Conservation (phyloP, 2,888 invertebrate species). For the Nomada goodeniana region DNA sequence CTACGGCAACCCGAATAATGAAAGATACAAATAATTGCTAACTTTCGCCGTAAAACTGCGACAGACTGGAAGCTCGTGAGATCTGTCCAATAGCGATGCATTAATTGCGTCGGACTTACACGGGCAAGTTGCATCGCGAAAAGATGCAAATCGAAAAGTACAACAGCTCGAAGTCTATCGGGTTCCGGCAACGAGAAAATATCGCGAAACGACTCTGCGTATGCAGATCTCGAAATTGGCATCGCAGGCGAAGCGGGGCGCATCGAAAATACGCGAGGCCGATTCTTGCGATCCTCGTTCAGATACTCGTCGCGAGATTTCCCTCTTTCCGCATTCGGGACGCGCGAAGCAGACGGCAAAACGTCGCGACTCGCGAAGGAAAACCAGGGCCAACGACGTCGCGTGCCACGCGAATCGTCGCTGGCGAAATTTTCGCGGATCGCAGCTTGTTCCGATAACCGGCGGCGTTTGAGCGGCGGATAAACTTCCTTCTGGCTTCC, state of each 20-base stretch:
- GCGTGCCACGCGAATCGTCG: not conserved
- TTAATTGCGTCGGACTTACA: not conserved
- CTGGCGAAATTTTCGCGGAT: not conserved
- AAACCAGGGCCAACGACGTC: slow-evolving; percentile 1
- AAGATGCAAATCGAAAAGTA: not conserved
- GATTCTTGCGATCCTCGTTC: not conserved
- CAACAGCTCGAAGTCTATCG: no score
- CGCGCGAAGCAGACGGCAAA: slow-evolving; percentile 1
- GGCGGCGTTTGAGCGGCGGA: not conserved
- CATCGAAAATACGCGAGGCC: not conserved
- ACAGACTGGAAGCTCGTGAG: not conserved
- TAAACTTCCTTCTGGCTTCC: not conserved
- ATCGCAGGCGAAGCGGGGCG: not conserved
- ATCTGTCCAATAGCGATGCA: not conserved
- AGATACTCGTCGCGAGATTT: not conserved
- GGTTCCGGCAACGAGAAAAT: not conserved
- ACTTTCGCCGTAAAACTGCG: not conserved
- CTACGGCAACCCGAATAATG: not conserved
- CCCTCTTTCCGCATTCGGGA: not conserved
- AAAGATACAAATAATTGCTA: not conserved
- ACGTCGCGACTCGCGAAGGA: not conserved
- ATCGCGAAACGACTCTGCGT: not conserved
- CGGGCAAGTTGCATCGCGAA: no score
- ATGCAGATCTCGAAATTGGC: not conserved
- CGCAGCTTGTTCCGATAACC: slow-evolving; percentile 11